phyloP scores from a whole-genome alignment of 2,797 vertebrate species.

The Sebastes vulpes region DNA sequence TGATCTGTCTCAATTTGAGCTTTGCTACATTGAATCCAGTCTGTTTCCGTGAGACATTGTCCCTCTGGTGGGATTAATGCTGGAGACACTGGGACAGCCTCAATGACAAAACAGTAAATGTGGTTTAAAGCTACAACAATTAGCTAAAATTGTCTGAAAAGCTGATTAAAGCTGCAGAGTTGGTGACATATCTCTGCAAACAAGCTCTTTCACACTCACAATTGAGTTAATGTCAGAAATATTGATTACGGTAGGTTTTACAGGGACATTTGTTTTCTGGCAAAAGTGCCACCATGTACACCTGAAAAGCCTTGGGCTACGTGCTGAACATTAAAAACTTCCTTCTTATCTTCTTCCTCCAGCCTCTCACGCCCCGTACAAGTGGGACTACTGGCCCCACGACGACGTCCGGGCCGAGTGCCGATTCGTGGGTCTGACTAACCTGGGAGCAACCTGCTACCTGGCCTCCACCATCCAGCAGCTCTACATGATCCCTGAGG shows the following conservation, averaged over 20 bases:
- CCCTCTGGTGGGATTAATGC: constrained; percentile 7
- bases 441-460: constrained; percentile 97
- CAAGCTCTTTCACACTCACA: too few relatives aligned
- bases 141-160: neutral
- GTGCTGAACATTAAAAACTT: neutral
- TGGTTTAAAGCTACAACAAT: neutral
- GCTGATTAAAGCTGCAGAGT: too few relatives aligned
- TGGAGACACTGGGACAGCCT: constrained; percentile 23
- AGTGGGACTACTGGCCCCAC: constrained; percentile 99
- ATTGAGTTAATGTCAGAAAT: neutral
- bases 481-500: constrained; percentile 98
- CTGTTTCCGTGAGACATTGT: neutral
- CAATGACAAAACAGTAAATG: neutral
- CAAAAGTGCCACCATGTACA: neutral
- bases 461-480: constrained; percentile 99
- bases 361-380: constrained; percentile 97
- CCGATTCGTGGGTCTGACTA: constrained; percentile 96
- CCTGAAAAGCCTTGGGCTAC: neutral
- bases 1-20: constrained; percentile 55
- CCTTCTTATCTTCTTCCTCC: neutral
- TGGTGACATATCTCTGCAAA: too few relatives aligned
- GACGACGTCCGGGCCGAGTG: constrained; percentile 97
- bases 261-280: neutral
- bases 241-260: neutral
- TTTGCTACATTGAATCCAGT: constrained; percentile 33